These are phyloP conservation scores for Leptogaster cylindrica DNA, from an alignment of 2,888 invertebrate genomes.

Conservation along the genomic window DNA sequence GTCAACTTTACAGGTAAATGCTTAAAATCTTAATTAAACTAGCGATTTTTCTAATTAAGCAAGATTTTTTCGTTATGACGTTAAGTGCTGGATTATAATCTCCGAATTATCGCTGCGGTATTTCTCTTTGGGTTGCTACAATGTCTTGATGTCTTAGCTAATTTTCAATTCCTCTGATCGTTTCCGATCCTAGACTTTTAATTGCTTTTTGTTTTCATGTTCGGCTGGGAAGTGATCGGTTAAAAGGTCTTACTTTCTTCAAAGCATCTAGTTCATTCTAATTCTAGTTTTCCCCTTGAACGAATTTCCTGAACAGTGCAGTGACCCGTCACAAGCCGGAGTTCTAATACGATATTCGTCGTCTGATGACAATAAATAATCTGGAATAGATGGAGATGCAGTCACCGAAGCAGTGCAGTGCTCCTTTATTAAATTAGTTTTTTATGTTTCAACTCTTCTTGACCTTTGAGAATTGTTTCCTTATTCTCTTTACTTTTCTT, in stretches of 20 bases:
- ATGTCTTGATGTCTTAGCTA: no score
- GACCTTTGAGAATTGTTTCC: slow-evolving; percentile 72
- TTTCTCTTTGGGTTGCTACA: slow-evolving; percentile 82
- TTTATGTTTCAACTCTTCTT: slow-evolving; percentile 53
- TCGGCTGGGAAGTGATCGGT: slow-evolving; percentile 51
- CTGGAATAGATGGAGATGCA: slow-evolving; percentile 52
- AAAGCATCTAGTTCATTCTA: slow-evolving; percentile 58
- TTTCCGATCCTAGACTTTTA: slow-evolving; percentile 50
- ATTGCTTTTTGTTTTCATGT: slow-evolving; percentile 51
- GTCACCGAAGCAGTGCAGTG: not conserved
- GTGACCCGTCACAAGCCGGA: slow-evolving; percentile 52
- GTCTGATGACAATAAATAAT: slow-evolving; percentile 55
- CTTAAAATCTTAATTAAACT: slow-evolving; percentile 92
- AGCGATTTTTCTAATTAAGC: slow-evolving; percentile 82
- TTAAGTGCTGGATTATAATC: slow-evolving; percentile 84
- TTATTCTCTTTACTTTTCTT: slow-evolving; percentile 78
- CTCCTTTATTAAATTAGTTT: slow-evolving; percentile 1
- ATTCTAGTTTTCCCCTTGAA: slow-evolving; percentile 55
- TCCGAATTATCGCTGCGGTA: slow-evolving; percentile 81
- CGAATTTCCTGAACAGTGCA: slow-evolving; percentile 54
- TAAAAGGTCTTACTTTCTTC: slow-evolving; percentile 52
- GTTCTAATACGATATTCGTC: slow-evolving; percentile 53
- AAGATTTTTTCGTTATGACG: slow-evolving; percentile 86
- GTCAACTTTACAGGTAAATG: slow-evolving; percentile 95
- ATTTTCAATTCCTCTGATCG: slow-evolving; percentile 45